Percentiles rank a stretch among this genome's conserved stretches.
Evolutionary conservation across 2,797 vertebrate species (phyloP).

Genomic region (Channa striata): DNA sequence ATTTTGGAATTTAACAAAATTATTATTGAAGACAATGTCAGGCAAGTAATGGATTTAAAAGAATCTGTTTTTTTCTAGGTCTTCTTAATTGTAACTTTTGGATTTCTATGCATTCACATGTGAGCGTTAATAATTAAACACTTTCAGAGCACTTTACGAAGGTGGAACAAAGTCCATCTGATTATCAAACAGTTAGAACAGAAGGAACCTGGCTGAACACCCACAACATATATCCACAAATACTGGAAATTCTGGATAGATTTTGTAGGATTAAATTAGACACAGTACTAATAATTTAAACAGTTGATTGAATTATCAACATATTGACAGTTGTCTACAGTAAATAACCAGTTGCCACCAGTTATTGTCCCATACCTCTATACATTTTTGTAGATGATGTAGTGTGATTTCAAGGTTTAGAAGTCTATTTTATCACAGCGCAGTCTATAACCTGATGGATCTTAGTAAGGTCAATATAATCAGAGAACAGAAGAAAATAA

Average conservation of each 20-base stretch:
- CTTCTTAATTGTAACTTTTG: background rate
- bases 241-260: constrained; percentile 1
- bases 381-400: constrained; percentile 2
- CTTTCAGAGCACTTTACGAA: constrained; percentile 53
- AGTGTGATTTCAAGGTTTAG: background rate
- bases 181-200: constrained; percentile 72
- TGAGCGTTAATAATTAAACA: constrained; percentile 78
- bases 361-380: background rate
- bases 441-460: background rate
- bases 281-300: background rate
- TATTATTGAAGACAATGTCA: background rate
- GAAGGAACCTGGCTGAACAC: constrained; percentile 48
- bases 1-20: background rate
- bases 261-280: constrained; percentile 5
- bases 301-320: background rate
- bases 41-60: background rate
- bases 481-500: constrained; percentile 1
- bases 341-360: background rate
- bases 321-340: background rate
- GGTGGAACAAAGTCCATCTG: constrained; percentile 76
- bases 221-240: constrained; percentile 17
- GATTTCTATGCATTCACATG: constrained; percentile 8
- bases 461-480: constrained; percentile 9
- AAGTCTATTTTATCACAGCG: too few relatives aligned
- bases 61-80: background rate